Evolutionary conservation across 1,140 invertebrate genomes (phyloP), one percentile per base, ranked within the genome.

Genomic region (Drosophila subpulchrella): DNA sequence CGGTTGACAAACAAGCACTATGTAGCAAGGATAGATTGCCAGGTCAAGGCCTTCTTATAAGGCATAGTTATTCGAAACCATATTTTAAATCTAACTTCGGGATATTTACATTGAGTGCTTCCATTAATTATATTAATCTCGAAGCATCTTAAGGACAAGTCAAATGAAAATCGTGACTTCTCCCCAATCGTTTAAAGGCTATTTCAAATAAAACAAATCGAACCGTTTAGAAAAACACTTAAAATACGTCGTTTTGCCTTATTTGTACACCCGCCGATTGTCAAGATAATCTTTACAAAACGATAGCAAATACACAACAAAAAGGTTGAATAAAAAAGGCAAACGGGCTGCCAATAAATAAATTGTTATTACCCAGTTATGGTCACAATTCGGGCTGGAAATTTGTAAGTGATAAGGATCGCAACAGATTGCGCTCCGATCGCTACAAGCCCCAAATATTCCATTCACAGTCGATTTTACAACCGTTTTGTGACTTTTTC

Each of bases 401-500:
- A 89, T 89, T 89, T 89, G 84, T 89, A 90, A 90, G 59, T 78
- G 84, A 89, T 89, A 90, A 89, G 74, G 78, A 90, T 89, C 84
- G 61, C 56, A 81, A 70, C 54, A 73, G 47, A 71, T 78, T 75
- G 74, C 41, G 41, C 51, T 82, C 79, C 48, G 61, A 77, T 83
- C 66, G 77, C 46, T 73, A 54, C 36, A 48, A 36, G 42, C 24
- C 41, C 36, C 34, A 62, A 47, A 60, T 65, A 75, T 70, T 71
- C 30, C 54, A 50, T 51, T 50, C 20, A 10, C 56, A 74, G 71
- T 73, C 68, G 58, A 68, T 63, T 71, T 39, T 73, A 80, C 47
- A 89, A 80, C 32, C 47, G 30, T 44, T 42, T 47, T 78, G 12
- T 75, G 32, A 13, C 80, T 81, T 89, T 94, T 91, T 90, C 94